Evolutionary conservation across 2,888 invertebrate genomes (phyloP).

Genomic region (Apomyelois bistriatella): DNA sequence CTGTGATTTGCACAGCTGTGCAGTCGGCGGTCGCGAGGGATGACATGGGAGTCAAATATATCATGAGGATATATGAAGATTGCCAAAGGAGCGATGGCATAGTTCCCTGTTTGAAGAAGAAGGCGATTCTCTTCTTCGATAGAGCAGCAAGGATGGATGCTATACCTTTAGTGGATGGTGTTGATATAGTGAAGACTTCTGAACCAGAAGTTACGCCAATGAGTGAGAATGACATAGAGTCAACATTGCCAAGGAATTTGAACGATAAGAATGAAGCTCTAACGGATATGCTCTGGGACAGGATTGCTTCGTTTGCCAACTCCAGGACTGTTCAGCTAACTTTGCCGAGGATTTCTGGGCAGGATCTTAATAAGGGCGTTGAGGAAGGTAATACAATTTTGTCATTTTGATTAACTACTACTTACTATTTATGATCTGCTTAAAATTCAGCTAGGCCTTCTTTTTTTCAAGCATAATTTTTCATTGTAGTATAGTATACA

Average conservation of each 20-base stretch:
- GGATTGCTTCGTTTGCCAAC: slow-evolving; percentile 85
- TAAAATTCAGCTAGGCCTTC: too few species aligned
- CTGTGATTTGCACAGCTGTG: slow-evolving; percentile 32
- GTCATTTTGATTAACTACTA: background rate
- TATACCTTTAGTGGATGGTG: slow-evolving; percentile 80
- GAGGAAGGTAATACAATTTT: slow-evolving; percentile 84
- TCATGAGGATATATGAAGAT: slow-evolving; percentile 88
- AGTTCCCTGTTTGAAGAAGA: slow-evolving; percentile 88
- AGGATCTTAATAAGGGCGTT: slow-evolving; percentile 84
- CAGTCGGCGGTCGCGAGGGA: slow-evolving; percentile 44
- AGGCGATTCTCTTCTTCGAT: slow-evolving; percentile 89
- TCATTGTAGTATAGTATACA: too few species aligned
- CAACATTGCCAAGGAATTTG: slow-evolving; percentile 82
- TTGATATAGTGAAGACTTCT: slow-evolving; percentile 81
- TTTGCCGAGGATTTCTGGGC: slow-evolving; percentile 85
- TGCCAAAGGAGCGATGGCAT: slow-evolving; percentile 85
- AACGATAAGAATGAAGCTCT: slow-evolving; percentile 84
- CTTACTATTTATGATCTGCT: too few species aligned
- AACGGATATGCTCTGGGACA: slow-evolving; percentile 85
- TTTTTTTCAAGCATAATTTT: too few species aligned
- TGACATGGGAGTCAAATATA: slow-evolving; percentile 82
- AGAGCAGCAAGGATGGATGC: slow-evolving; percentile 86
- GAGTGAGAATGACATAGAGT: slow-evolving; percentile 85
- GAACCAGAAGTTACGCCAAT: slow-evolving; percentile 66
- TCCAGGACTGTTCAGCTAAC: slow-evolving; percentile 88